phyloP scores from a whole-genome alignment of 2,113 vertebrate species.

The Anhinga anhinga region DNA sequence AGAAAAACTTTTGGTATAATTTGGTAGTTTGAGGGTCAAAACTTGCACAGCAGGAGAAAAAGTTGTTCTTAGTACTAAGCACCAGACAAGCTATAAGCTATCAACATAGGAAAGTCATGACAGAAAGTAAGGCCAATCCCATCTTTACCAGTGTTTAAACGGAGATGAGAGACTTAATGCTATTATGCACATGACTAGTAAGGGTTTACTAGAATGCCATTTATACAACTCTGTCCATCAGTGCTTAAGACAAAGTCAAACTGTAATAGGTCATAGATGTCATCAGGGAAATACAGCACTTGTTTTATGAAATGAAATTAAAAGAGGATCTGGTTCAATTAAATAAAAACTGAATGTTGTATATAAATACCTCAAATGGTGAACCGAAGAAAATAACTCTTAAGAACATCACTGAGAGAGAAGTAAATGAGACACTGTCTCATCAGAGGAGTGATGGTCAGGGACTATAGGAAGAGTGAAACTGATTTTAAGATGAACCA shows the following conservation, averaged over 20 bases:
- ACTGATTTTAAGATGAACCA: background rate
- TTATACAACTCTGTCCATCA: background rate
- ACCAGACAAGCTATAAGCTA: background rate
- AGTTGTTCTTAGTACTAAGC: background rate
- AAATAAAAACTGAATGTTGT: background rate
- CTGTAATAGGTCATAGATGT: background rate
- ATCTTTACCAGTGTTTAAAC: background rate
- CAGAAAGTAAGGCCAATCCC: background rate
- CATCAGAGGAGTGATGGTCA: background rate
- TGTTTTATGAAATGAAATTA: background rate
- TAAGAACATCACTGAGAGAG: background rate
- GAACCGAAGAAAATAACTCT: background rate
- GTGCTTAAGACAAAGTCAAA: background rate
- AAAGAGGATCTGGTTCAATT: background rate
- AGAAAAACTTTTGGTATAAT: background rate
- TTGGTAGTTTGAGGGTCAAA: background rate
- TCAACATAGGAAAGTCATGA: background rate
- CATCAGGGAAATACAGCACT: background rate
- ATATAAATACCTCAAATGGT: background rate
- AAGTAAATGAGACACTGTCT: background rate
- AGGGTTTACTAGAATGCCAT: background rate
- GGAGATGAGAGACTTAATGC: background rate
- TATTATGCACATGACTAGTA: background rate
- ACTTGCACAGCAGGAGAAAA: background rate
- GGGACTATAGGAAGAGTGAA: background rate